Percentiles rank a stretch among this genome's conserved stretches.
These are phyloP conservation scores for Poeciliopsis prolifica DNA, from an alignment of 2,113 vertebrate species.

Conservation along the genomic window DNA sequence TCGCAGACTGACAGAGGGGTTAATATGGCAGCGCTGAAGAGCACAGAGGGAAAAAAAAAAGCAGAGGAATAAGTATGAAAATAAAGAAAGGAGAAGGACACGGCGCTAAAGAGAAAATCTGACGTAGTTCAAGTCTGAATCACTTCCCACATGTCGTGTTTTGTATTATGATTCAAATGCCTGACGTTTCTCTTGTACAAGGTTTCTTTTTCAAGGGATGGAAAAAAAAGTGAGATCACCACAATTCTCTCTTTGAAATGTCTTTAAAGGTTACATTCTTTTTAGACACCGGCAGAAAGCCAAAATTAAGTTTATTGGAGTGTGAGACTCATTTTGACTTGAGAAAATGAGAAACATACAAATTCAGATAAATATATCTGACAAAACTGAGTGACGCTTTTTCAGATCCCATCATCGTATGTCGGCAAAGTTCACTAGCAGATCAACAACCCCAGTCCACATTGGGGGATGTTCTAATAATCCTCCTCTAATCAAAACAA, in stretches of 20 bases:
- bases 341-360: too few relatives aligned
- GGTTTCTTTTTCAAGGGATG: background rate
- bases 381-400: too few relatives aligned
- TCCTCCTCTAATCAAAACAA: background rate
- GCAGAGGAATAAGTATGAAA: background rate
- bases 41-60: conserved; percentile 1
- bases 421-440: too few relatives aligned
- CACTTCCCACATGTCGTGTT: conserved; percentile 11
- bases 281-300: background rate
- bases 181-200: conserved; percentile 8
- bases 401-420: too few relatives aligned
- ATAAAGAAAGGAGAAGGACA: background rate
- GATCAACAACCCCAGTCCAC: too few relatives aligned
- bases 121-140: conserved; percentile 33
- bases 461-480: too few relatives aligned
- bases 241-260: background rate
- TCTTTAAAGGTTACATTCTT: background rate
- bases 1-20: conserved; percentile 50
- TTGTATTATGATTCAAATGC: background rate
- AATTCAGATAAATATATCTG: too few relatives aligned
- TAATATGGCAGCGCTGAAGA: conserved; percentile 21
- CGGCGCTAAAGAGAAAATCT: background rate
- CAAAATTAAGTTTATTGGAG: background rate
- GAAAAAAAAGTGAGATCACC: conserved; percentile 7
- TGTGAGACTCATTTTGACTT: background rate